These are phyloP conservation scores for Drosophila kokeensis DNA, from an alignment of 2,888 invertebrate genomes.

Conservation along the genomic window DNA sequence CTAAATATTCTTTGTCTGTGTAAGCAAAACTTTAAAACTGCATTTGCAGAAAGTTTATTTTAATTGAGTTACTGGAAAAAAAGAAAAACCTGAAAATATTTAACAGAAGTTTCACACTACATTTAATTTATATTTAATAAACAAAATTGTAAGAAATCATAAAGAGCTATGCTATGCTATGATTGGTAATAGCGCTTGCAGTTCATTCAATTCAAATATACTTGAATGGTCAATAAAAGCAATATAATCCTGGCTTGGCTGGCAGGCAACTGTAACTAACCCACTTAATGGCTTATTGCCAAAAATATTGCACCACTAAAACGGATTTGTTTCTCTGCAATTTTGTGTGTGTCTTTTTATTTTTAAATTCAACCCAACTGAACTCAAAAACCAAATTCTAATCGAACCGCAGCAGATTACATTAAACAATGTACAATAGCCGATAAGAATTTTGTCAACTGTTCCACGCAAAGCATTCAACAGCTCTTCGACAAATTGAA, in stretches of 20 bases:
- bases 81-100: too few species aligned
- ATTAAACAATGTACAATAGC: slow-evolving; percentile 89
- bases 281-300: slow-evolving; percentile 44
- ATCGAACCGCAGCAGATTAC: slow-evolving; percentile 87
- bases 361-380: slow-evolving; percentile 48
- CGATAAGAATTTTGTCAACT: slow-evolving; percentile 88
- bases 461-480: slow-evolving; percentile 89
- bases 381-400: slow-evolving; percentile 62
- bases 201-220: neutral
- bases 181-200: neutral
- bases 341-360: slow-evolving; percentile 51
- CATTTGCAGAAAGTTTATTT: neutral
- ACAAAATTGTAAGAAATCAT: neutral
- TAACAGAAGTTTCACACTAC: neutral
- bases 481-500: slow-evolving; percentile 88
- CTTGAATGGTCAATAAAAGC: neutral
- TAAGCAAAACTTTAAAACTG: neutral
- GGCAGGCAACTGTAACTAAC: slow-evolving; percentile 63
- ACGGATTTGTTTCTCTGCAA: slow-evolving; percentile 63
- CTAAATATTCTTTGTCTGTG: neutral
- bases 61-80: neutral
- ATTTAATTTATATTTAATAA: neutral
- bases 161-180: neutral
- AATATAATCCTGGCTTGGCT: slow-evolving; percentile 12
- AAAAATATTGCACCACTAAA: slow-evolving; percentile 69